Conservation (phyloP, 1,140 invertebrate species). For the Cheumatopsyche charites region DNA sequence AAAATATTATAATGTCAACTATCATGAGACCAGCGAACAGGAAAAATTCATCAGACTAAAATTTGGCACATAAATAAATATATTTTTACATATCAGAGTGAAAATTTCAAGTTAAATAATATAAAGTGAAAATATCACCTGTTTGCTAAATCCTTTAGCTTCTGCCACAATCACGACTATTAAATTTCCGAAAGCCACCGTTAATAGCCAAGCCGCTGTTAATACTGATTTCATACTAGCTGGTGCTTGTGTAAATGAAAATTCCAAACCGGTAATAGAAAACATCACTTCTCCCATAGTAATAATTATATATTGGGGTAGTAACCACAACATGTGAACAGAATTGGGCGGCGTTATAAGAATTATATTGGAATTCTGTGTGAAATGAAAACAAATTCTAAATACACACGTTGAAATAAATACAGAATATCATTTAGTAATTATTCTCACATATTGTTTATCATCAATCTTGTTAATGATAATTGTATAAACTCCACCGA, state of each 20-base stretch:
- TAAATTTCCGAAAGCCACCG: constrained; percentile 89
- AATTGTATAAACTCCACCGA: constrained; percentile 41
- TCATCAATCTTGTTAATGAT: constrained; percentile 22
- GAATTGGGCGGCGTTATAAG: constrained; percentile 68
- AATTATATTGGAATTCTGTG: neutral
- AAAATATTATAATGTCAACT: constrained; percentile 81
- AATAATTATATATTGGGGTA: constrained; percentile 86
- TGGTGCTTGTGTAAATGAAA: constrained; percentile 90
- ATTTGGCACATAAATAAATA: constrained; percentile 57
- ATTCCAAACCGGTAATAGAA: constrained; percentile 89
- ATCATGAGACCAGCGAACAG: constrained; percentile 87
- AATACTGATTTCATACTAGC: constrained; percentile 90
- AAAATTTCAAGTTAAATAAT: neutral
- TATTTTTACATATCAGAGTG: neutral
- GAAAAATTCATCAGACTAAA: constrained; percentile 84
- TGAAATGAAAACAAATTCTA: neutral
- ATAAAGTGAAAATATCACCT: constrained; percentile 59
- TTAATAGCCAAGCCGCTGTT: constrained; percentile 87
- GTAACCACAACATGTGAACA: constrained; percentile 75
- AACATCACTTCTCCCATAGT: constrained; percentile 80
- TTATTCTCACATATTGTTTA: constrained; percentile 12
- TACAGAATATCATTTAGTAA: too few relatives aligned
- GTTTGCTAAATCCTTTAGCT: constrained; percentile 64
- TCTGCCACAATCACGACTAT: constrained; percentile 67
- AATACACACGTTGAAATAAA: neutral